Percentiles rank a stretch among this genome's conserved stretches.
Evolutionary conservation across 2,888 invertebrate species (phyloP).

Genomic region (Caenorhabditis japonica): DNA sequence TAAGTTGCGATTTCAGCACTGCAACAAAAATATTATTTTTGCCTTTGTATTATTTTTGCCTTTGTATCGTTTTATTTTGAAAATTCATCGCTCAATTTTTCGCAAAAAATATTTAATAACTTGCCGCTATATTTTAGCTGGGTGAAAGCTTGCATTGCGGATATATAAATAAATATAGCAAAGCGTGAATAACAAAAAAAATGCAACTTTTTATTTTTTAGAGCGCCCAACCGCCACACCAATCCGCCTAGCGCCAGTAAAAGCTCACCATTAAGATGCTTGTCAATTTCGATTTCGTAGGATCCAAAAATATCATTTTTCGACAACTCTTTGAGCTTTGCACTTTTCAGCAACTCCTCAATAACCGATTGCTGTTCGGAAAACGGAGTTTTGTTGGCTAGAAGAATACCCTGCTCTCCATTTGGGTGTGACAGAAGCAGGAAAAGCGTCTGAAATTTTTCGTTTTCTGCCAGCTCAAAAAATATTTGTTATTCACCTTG

Average conservation of each 20-base stretch:
- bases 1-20: conserved; percentile 90
- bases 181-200: too few species aligned
- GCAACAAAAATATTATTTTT: conserved; percentile 68
- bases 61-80: too few species aligned
- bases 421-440: conserved; percentile 63
- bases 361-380: conserved; percentile 57
- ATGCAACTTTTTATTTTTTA: neutral
- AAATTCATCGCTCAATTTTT: too few species aligned
- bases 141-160: too few species aligned
- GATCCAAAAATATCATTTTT: conserved; percentile 73
- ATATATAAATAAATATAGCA: too few species aligned
- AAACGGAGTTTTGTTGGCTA: conserved; percentile 71
- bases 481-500: conserved; percentile 57
- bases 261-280: conserved; percentile 60
- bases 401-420: conserved; percentile 68
- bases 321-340: conserved; percentile 61
- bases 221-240: too few species aligned
- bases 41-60: too few species aligned
- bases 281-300: conserved; percentile 54
- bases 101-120: too few species aligned
- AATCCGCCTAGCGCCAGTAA: too few species aligned
- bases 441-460: conserved; percentile 60
- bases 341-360: conserved; percentile 22
- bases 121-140: too few species aligned
- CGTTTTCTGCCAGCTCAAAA: neutral